phyloP scores from a whole-genome alignment of 2,888 invertebrate genomes.

The Ichneumon xanthorius region DNA sequence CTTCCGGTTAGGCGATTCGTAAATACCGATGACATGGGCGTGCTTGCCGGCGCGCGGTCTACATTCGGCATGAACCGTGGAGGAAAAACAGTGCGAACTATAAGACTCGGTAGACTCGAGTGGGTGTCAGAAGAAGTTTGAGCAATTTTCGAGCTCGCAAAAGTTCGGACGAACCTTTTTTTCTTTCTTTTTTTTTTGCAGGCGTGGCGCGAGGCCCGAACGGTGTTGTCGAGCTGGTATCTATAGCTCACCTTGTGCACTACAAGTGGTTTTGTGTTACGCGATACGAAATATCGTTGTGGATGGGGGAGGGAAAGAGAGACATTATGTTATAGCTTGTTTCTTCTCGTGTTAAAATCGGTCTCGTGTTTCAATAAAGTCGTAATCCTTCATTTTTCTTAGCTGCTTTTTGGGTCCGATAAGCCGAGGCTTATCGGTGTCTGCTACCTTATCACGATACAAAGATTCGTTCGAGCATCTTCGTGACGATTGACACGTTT shows the following conservation, averaged over 20 bases:
- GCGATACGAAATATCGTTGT: slow-evolving; percentile 13
- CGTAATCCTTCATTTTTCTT: slow-evolving; percentile 8
- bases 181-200: slow-evolving; percentile 2
- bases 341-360: neutral
- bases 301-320: neutral
- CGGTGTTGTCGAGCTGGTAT: slow-evolving; percentile 3
- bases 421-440: neutral
- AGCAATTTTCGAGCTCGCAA: neutral
- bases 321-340: neutral
- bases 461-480: slow-evolving; percentile 10
- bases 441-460: slow-evolving; percentile 32
- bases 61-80: neutral
- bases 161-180: slow-evolving; percentile 14
- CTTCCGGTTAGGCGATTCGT: slow-evolving; percentile 1
- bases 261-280: slow-evolving; percentile 48
- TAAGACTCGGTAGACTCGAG: neutral
- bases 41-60: neutral
- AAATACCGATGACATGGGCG: slow-evolving; percentile 7
- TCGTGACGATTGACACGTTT: neutral
- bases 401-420: neutral
- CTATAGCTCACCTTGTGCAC: slow-evolving; percentile 16
- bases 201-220: slow-evolving; percentile 24
- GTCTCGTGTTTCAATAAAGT: neutral
- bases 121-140: neutral
- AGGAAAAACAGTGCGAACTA: neutral